These are phyloP conservation scores for Cavia aperea DNA, from an alignment of 2,113 vertebrate genomes.

Conservation along the genomic window DNA sequence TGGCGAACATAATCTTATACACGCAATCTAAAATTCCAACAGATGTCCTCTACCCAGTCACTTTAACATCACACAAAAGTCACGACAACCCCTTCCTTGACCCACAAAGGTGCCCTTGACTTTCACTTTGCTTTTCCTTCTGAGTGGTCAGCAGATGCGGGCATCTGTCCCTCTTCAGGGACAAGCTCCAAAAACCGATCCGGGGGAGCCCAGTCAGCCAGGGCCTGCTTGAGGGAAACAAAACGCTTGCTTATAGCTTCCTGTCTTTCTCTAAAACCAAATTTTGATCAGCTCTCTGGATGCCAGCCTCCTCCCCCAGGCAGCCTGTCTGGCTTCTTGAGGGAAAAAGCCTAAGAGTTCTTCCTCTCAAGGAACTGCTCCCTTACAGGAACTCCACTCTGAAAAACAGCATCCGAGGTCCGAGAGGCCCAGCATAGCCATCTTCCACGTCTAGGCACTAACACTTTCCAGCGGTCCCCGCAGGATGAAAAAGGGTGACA, in stretches of 20 bases:
- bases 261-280: conserved; percentile 7
- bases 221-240: neutral
- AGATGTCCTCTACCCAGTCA: neutral
- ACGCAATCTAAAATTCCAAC: neutral
- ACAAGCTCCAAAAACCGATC: neutral
- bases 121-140: neutral
- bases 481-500: neutral
- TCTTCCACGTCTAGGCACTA: neutral
- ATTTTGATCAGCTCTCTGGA: conserved; percentile 11
- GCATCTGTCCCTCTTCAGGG: neutral
- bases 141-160: neutral
- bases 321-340: conserved; percentile 24
- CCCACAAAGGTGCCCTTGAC: neutral
- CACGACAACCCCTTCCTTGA: no score
- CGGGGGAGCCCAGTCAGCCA: neutral
- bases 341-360: neutral
- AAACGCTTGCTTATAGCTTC: neutral
- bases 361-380: neutral
- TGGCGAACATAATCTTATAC: neutral
- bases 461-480: fast-evolving
- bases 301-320: neutral
- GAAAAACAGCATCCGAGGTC: neutral
- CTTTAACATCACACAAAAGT: neutral
- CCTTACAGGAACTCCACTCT: neutral
- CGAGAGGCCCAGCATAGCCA: neutral